Evolutionary conservation across 2,888 invertebrate genomes (phyloP), one percentile per base, ranked within the genome.

Genomic region (Acanthosepion esculentum): DNA sequence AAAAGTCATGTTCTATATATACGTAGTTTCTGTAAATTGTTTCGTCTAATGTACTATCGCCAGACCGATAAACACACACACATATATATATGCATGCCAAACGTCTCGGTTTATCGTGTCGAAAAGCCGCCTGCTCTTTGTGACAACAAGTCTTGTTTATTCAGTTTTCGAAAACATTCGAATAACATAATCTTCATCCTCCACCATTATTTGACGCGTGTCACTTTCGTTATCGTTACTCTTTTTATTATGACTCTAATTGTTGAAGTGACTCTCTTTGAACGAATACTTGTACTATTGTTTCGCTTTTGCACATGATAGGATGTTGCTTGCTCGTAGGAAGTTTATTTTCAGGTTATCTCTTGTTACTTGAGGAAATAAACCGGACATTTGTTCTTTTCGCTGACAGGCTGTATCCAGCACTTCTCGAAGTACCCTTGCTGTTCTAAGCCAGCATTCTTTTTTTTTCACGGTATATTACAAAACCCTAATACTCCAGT

Each of bases 111-210:
- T 33, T 78, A n/a, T 33, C 78, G 78, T 78, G 78, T 78, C 78
- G 78, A 78, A 78, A 78, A 78, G 78, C 78, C 78, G 33, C 78
- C 78, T 33, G n/a, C n/a, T 78, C n/a, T n/a, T n/a, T 78, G 78
- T 78, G n/a, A n/a, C 78, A 78, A 78, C 78, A 78, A 33, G 78
- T 78, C 78, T 10, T 78, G 78, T 78, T 78, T 78, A 18, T 78
- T 78, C 78, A n/a, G 78, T n/a, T 33, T n/a, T 78, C n/a, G 78
- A 78, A 78, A 15, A 33, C 33, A 78, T 78, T 78, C 78, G 33
- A 78, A n/a, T 78, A 33, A 78, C 78, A 78, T n/a, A 78, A 33
- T 78, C 78, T 78, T 78, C 78, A 78, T 12, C 33, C 33, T 33
- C 33, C 33, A n/a, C n/a, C 78, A 33, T 33, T 78, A 78, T 78